phyloP scores from a whole-genome alignment of 2,888 invertebrate species.

The Lasioglossum oenotherae region DNA sequence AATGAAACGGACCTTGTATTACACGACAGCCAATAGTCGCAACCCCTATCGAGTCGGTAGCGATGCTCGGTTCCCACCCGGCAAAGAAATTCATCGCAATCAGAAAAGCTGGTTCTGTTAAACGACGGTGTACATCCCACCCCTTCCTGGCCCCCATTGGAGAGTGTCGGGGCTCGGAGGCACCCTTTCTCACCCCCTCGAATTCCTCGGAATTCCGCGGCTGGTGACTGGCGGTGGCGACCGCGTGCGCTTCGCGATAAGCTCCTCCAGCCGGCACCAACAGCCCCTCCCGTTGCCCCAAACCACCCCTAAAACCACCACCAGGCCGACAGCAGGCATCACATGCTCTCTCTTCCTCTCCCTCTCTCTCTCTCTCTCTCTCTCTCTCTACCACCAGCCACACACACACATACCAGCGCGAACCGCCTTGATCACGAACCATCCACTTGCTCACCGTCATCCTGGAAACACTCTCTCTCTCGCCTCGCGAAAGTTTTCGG shows the following conservation, averaged over 20 bases:
- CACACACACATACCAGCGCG: not conserved
- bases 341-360: not conserved
- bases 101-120: conserved; percentile 75
- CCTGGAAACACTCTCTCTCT: conserved; percentile 38
- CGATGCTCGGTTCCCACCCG: conserved; percentile 54
- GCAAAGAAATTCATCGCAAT: conserved; percentile 77
- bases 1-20: not conserved
- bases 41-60: conserved; percentile 44
- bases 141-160: conserved; percentile 43
- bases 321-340: not conserved
- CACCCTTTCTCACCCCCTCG: conserved; percentile 42
- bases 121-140: conserved; percentile 70
- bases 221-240: conserved; percentile 81
- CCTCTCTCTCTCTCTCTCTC: not conserved
- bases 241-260: conserved; percentile 83
- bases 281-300: conserved; percentile 41
- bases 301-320: conserved; percentile 18
- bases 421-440: conserved; percentile 39
- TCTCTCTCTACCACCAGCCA: conserved; percentile 4
- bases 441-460: conserved; percentile 54
- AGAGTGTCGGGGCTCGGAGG: conserved; percentile 16
- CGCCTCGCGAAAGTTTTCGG: conserved; percentile 62
- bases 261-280: conserved; percentile 69
- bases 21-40: not conserved
- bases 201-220: conserved; percentile 73